Evolutionary conservation across 2,888 invertebrate genomes (phyloP).

Genomic region (Lapara coniferarum): DNA sequence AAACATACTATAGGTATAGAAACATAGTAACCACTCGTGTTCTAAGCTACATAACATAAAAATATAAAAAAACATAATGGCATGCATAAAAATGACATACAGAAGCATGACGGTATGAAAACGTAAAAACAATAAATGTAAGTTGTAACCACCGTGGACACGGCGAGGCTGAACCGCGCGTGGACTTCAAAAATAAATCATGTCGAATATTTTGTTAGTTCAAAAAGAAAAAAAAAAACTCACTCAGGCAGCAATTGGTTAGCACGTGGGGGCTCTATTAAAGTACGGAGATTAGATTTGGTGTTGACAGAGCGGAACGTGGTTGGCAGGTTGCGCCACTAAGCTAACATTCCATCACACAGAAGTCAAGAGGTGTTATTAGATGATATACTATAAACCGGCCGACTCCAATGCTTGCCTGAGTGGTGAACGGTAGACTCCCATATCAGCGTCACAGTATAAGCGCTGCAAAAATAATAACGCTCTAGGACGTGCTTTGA

Average conservation of each 20-base stretch:
- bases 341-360: constrained; percentile 82
- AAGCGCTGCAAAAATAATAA: constrained; percentile 90
- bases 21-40: constrained; percentile 30
- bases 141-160: constrained; percentile 37
- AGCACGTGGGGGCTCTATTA: constrained; percentile 67
- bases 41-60: constrained; percentile 64
- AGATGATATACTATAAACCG: constrained; percentile 80
- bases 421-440: constrained; percentile 89
- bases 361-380: constrained; percentile 76
- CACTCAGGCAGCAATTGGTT: constrained; percentile 84
- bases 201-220: constrained; percentile 71
- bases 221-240: constrained; percentile 68
- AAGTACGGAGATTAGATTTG: constrained; percentile 62
- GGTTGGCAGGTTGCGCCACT: constrained; percentile 57
- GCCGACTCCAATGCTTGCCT: constrained; percentile 88
- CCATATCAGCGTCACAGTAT: constrained; percentile 88
- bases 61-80: constrained; percentile 69
- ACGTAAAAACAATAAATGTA: constrained; percentile 46
- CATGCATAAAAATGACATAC: constrained; percentile 75
- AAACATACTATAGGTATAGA: constrained; percentile 44
- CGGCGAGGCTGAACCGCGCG: constrained; percentile 51
- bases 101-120: constrained; percentile 74
- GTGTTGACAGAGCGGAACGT: constrained; percentile 48
- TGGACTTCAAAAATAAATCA: constrained; percentile 84
- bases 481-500: constrained; percentile 79